phyloP scores from a whole-genome alignment of 1,140 invertebrate species.

The Nebria ingens region DNA sequence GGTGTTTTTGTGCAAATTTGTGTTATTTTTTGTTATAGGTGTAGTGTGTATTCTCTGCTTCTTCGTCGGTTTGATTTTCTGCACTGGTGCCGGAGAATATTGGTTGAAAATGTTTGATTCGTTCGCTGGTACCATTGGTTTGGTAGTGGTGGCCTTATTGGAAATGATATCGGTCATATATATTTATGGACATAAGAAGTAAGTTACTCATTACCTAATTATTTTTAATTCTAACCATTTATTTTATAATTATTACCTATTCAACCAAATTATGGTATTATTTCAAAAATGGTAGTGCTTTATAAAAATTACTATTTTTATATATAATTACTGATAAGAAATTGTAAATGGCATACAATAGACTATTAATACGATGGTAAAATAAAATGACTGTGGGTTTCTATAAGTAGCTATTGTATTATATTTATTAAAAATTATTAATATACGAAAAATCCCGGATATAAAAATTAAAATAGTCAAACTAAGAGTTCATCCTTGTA shows the following conservation, averaged over 20 bases:
- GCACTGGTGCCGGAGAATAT: constrained; percentile 86
- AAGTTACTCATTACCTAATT: constrained; percentile 20
- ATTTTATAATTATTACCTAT: constrained; percentile 4
- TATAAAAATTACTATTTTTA: constrained; percentile 5
- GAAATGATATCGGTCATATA: constrained; percentile 86
- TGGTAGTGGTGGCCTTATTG: constrained; percentile 82
- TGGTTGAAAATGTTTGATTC: constrained; percentile 93
- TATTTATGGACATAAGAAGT: constrained; percentile 85
- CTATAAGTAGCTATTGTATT: too few relatives aligned
- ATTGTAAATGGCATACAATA: too few relatives aligned
- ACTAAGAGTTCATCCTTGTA: too few relatives aligned
- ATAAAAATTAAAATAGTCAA: too few relatives aligned
- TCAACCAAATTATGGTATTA: constrained; percentile 12
- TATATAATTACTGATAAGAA: too few relatives aligned
- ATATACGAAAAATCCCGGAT: too few relatives aligned
- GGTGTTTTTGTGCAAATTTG: not conserved
- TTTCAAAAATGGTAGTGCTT: not conserved
- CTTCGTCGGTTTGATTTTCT: constrained; percentile 79
- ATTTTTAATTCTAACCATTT: constrained; percentile 12
- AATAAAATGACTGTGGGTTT: too few relatives aligned
- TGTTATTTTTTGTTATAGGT: constrained; percentile 39
- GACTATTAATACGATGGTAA: too few relatives aligned
- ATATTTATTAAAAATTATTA: too few relatives aligned
- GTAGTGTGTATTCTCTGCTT: constrained; percentile 75
- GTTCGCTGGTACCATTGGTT: constrained; percentile 85